Conservation (phyloP, 1,140 invertebrate species). For the Hyphantria cunea region DNA sequence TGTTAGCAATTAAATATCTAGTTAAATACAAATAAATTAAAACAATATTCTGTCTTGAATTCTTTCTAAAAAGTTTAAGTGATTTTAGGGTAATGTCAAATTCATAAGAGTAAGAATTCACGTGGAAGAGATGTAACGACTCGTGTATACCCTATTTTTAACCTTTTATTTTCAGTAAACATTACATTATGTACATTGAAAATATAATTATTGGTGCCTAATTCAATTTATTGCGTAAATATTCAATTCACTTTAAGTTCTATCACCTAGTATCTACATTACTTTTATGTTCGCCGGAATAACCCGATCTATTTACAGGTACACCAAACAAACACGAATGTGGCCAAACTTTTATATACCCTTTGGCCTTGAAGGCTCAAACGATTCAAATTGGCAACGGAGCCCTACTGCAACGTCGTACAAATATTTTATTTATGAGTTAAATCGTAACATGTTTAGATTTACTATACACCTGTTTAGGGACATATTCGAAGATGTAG, state of each 20-base stretch:
- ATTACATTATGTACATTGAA: constrained; percentile 30
- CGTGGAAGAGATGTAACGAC: constrained; percentile 7
- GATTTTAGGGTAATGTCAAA: neutral
- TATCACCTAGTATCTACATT: constrained; percentile 32
- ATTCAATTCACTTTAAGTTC: constrained; percentile 28
- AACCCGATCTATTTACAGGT: neutral
- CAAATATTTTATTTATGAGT: constrained; percentile 6
- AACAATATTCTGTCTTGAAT: neutral
- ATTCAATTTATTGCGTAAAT: constrained; percentile 37
- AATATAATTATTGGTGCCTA: constrained; percentile 34
- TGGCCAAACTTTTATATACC: neutral
- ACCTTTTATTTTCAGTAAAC: constrained; percentile 29
- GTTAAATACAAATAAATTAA: neutral
- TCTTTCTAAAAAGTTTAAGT: neutral
- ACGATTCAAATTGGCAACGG: constrained; percentile 9
- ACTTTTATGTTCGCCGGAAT: constrained; percentile 4
- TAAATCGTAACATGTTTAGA: constrained; percentile 3
- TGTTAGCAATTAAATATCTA: neutral
- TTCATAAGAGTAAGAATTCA: neutral
- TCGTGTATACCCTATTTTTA: constrained; percentile 25
- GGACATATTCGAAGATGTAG: neutral
- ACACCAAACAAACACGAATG: neutral
- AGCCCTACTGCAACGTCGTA: constrained; percentile 12
- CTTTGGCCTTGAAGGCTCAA: neutral
- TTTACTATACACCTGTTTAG: constrained; percentile 8